Percentiles rank a stretch among this genome's conserved stretches.
Evolutionary conservation across 2,888 invertebrate genomes (phyloP).

Genomic region (Agrotis exclamationis): DNA sequence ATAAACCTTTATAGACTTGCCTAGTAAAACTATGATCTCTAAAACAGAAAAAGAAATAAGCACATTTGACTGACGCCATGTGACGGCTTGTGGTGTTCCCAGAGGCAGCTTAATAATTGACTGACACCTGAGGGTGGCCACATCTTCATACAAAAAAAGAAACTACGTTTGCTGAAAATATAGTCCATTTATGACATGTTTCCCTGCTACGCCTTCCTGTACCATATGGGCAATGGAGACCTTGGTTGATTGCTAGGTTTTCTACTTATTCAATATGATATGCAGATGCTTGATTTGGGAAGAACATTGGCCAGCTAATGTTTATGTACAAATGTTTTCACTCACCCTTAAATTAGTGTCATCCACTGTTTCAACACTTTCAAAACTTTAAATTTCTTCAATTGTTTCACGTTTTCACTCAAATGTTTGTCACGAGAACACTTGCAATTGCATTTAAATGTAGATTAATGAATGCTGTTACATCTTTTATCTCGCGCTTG

Average conservation of each 20-base stretch:
- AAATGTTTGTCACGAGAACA: background rate
- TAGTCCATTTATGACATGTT: too few relatives aligned
- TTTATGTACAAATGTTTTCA: slow-evolving; percentile 1
- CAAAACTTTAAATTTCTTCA: background rate
- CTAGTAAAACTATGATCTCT: too few relatives aligned
- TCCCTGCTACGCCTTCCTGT: background rate
- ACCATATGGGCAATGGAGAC: background rate
- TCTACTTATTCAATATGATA: background rate
- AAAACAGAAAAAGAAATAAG: background rate
- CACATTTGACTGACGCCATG: too few relatives aligned
- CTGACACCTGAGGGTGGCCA: too few relatives aligned
- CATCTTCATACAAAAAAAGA: too few relatives aligned
- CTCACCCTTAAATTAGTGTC: slow-evolving; percentile 15
- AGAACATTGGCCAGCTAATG: too few relatives aligned
- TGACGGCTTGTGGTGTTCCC: too few relatives aligned
- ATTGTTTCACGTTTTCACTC: slow-evolving; percentile 3
- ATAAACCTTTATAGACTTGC: too few relatives aligned
- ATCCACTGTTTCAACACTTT: background rate
- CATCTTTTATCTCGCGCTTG: background rate
- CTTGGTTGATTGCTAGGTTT: background rate
- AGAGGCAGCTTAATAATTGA: too few relatives aligned
- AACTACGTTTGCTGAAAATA: too few relatives aligned
- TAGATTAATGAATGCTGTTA: background rate
- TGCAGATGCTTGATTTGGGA: background rate
- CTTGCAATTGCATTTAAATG: slow-evolving; percentile 1